A percentile compares a stretch with the other conserved stretches of the same genome.
Evolutionary conservation across 1,140 invertebrate genomes (phyloP).

Genomic region (Hestina assimilis): DNA sequence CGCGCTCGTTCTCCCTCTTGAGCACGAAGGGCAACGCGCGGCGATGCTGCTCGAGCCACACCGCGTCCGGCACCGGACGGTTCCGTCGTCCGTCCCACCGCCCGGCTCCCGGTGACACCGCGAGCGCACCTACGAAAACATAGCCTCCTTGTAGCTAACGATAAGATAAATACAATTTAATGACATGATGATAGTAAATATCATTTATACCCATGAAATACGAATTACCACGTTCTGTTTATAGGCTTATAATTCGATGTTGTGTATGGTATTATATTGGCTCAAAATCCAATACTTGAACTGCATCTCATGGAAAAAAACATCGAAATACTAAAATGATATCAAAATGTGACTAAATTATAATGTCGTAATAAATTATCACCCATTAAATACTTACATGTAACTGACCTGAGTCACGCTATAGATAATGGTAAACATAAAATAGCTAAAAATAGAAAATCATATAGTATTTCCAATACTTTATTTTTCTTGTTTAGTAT

Average conservation of each 20-base stretch:
- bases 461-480: slow-evolving; percentile 55
- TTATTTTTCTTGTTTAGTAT: slow-evolving; percentile 74
- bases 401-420: slow-evolving; percentile 4
- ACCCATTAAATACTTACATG: slow-evolving; percentile 24
- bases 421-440: not conserved
- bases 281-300: too few species aligned
- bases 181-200: too few species aligned
- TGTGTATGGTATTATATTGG: too few species aligned
- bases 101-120: slow-evolving; percentile 21
- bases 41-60: slow-evolving; percentile 70
- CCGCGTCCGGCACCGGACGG: slow-evolving; percentile 70
- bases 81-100: slow-evolving; percentile 64
- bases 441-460: slow-evolving; percentile 18
- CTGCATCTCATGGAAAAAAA: too few species aligned
- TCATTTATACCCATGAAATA: too few species aligned
- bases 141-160: too few species aligned
- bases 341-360: not conserved
- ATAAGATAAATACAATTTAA: too few species aligned
- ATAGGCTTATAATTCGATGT: too few species aligned
- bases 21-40: slow-evolving; percentile 69
- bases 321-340: too few species aligned
- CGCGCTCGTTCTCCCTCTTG: slow-evolving; percentile 67
- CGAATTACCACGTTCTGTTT: too few species aligned
- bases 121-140: not conserved
- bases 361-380: too few species aligned